Evolutionary conservation across 2,113 vertebrate genomes (phyloP).

Genomic region (Alces alces): DNA sequence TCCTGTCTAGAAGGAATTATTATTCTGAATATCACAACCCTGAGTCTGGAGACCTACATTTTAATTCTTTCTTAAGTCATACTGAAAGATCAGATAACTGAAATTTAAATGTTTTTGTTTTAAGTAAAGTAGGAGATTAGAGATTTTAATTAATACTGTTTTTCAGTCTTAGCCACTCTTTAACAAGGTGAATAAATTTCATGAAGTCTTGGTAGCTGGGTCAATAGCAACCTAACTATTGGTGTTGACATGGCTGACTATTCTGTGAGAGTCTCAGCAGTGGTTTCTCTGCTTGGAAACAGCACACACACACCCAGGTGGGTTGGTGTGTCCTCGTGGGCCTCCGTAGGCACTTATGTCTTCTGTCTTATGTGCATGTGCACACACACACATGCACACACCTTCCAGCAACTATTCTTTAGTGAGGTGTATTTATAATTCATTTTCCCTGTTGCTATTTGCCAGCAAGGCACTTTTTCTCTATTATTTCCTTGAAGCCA

Average conservation of each 20-base stretch:
- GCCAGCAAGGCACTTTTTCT: conserved; percentile 77
- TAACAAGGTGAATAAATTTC: not conserved
- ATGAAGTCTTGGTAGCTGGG: not conserved
- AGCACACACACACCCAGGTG: fast-evolving
- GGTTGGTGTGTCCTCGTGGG: not conserved
- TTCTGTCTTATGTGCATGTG: not conserved
- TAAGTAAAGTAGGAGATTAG: not conserved
- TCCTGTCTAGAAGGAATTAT: not conserved
- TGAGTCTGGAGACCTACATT: not conserved
- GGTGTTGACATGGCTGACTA: not conserved
- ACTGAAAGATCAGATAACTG: not conserved
- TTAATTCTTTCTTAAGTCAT: not conserved
- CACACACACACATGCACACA: not conserved
- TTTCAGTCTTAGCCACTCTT: not conserved
- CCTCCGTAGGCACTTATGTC: fast-evolving
- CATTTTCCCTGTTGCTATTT: conserved; percentile 73
- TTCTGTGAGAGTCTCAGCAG: fast-evolving
- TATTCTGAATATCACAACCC: not conserved
- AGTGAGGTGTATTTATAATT: conserved; percentile 85
- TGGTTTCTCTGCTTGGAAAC: not conserved
- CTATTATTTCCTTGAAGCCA: conserved; percentile 65
- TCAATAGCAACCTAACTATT: not conserved
- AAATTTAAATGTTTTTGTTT: not conserved
- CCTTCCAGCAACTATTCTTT: conserved; percentile 60
- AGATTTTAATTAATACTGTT: not conserved